Base-by-base conservation (phyloP, 2,113 vertebrate genomes). In the Leucopsar rothschildi region DNA sequence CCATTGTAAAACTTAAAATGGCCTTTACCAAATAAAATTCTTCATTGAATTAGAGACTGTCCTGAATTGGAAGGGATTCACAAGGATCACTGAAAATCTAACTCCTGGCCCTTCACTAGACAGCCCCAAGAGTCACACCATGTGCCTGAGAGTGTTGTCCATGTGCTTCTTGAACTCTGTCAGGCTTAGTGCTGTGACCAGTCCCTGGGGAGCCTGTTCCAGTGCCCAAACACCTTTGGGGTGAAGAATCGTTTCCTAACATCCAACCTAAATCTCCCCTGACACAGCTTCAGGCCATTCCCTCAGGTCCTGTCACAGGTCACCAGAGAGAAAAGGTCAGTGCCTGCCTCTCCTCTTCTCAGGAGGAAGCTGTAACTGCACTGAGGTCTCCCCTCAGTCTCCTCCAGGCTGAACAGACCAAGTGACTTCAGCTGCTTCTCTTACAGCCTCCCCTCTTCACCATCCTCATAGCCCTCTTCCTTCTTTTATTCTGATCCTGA, bases 141-240 rank as follows among this genome's bases (percentile, higher is more conserved):
- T 10, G 45, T n/a, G 12, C 45, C 45, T 75, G 37, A 88, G 28
- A 60, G 3, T 6, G 5, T 45, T 82, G 33, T 45, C 18, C 37
- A 29, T 12, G 35, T 28, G 5, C 23, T 53, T 66, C 28, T 52
- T 52, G 27, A 29, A 6, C 6, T 39, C 37, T 17, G 15, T 20
- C 19, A 66, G 53, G 28, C 33, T 56, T 66, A 19, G 28, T n/a
- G 28, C 37, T 66, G 6, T 70, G 19, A 47, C 16, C 55, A 6
- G 19, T 33, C 19, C 47, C 19, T 21, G 12, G 20, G 47, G 64
- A 78, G 47, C 15, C 15, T n/a, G 37, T 44, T 88, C 42, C 60
- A 44, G 19, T 39, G 19, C 25, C 33, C 60, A 52, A 0, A 2
- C 19, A 24, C 33, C 5, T 27, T 2, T 37, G 50, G 15, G 0